A percentile compares a stretch with the other conserved stretches of the same genome.
These are phyloP conservation scores for Hedya salicella DNA, from an alignment of 2,888 invertebrate genomes.

Conservation along the genomic window DNA sequence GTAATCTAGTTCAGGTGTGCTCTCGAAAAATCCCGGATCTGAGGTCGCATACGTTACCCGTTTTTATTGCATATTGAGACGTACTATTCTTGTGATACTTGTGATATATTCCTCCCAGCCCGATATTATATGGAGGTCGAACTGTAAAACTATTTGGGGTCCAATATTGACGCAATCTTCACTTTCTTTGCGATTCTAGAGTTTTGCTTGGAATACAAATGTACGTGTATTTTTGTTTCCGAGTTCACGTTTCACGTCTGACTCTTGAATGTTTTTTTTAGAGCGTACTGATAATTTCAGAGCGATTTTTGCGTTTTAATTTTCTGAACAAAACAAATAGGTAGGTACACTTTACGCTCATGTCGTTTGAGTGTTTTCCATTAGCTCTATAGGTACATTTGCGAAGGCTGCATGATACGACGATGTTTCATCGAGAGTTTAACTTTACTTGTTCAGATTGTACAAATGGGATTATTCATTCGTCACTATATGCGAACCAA, in stretches of 20 bases:
- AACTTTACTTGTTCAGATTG: too few species aligned
- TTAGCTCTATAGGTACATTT: too few species aligned
- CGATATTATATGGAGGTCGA: conserved; percentile 64
- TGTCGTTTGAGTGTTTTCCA: too few species aligned
- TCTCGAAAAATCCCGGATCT: conserved; percentile 74
- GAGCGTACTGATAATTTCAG: too few species aligned
- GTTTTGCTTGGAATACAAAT: not conserved
- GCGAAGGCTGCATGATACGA: too few species aligned
- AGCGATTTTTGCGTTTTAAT: too few species aligned
- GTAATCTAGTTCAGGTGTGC: conserved; percentile 83
- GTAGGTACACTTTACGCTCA: too few species aligned
- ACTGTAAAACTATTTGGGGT: conserved; percentile 65
- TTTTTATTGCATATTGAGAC: conserved; percentile 84
- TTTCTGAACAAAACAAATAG: too few species aligned
- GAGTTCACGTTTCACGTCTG: not conserved
- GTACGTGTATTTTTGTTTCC: not conserved
- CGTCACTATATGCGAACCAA: too few species aligned
- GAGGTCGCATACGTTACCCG: conserved; percentile 75
- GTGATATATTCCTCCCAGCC: conserved; percentile 68
- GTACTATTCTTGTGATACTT: conserved; percentile 75
- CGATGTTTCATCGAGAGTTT: too few species aligned
- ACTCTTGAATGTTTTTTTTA: too few species aligned
- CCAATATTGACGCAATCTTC: conserved; percentile 53
- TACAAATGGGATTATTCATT: too few species aligned
- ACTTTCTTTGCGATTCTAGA: conserved; percentile 1